These are phyloP conservation scores for Gallinago paraguaiae DNA, from an alignment of 2,113 vertebrate species.

Conservation along the genomic window DNA sequence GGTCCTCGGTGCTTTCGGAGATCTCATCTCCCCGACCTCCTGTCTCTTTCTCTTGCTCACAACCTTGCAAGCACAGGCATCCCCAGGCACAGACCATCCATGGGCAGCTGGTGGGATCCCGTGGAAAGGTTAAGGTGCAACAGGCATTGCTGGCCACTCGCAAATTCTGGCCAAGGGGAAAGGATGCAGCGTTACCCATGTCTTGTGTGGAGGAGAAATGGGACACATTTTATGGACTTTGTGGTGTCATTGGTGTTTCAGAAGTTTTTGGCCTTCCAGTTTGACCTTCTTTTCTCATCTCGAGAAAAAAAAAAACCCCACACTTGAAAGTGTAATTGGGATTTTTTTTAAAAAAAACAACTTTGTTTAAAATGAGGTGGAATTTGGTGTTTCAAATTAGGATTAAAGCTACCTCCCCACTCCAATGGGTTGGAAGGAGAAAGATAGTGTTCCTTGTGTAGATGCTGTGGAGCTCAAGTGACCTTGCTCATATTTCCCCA, in stretches of 20 bases:
- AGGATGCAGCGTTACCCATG: not conserved
- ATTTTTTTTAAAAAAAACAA: not conserved
- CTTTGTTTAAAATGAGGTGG: not conserved
- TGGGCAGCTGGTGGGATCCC: not conserved
- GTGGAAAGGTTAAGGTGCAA: not conserved
- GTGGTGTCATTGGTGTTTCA: not conserved
- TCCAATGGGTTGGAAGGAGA: not conserved
- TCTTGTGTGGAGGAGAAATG: not conserved
- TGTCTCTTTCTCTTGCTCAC: not conserved
- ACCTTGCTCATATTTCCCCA: not conserved
- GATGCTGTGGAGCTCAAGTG: not conserved
- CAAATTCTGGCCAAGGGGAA: not conserved
- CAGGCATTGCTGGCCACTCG: not conserved
- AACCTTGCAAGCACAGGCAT: not conserved
- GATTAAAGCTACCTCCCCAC: rapidly evolving
- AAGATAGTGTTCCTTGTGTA: no score
- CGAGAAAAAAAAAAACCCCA: rapidly evolving
- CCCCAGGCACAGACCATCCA: not conserved
- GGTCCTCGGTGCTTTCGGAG: not conserved
- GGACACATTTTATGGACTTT: not conserved
- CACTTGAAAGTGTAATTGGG: not conserved
- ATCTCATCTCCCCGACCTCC: not conserved
- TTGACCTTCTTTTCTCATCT: not conserved
- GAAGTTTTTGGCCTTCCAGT: not conserved
- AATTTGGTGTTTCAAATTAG: not conserved